These are phyloP conservation scores for Labroides dimidiatus DNA, from an alignment of 2,797 vertebrate species.

Conservation along the genomic window DNA sequence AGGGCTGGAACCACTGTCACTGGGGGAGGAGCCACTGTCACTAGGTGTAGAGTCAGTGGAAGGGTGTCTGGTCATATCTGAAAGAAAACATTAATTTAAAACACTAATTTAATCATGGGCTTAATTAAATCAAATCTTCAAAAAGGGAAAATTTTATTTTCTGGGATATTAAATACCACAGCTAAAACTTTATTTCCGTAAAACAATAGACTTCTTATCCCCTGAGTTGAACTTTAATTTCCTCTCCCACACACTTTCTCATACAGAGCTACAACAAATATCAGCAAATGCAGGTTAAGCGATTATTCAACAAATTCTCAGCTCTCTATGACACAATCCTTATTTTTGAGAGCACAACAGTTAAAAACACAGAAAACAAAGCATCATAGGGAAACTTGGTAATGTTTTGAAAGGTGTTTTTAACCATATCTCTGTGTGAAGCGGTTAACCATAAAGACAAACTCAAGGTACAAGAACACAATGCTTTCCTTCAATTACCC, in stretches of 20 bases:
- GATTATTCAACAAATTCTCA: conserved; percentile 40
- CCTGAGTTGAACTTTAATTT: conserved; percentile 30
- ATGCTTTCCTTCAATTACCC: background rate
- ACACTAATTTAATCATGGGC: background rate
- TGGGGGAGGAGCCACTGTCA: conserved; percentile 85
- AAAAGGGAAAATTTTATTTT: too few relatives aligned
- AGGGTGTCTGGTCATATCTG: conserved; percentile 84
- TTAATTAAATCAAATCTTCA: background rate
- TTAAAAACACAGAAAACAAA: conserved; percentile 4
- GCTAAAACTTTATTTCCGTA: conserved; percentile 4
- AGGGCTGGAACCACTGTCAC: conserved; percentile 84
- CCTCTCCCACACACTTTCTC: conserved; percentile 26
- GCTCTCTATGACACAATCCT: conserved; percentile 7
- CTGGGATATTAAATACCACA: background rate
- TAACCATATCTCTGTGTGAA: background rate
- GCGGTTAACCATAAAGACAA: background rate
- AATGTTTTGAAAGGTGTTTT: background rate
- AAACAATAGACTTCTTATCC: conserved; percentile 22
- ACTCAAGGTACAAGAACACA: conserved; percentile 3
- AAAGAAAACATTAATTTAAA: conserved; percentile 41
- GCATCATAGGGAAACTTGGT: background rate
- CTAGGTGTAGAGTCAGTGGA: conserved; percentile 86
- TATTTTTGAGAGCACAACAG: conserved; percentile 16
- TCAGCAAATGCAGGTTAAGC: conserved; percentile 55
- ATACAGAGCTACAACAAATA: conserved; percentile 36